A percentile compares a stretch with the other conserved stretches of the same genome.
These are phyloP conservation scores for Parotia lawesii DNA, from an alignment of 2,113 vertebrate species.

Conservation along the genomic window DNA sequence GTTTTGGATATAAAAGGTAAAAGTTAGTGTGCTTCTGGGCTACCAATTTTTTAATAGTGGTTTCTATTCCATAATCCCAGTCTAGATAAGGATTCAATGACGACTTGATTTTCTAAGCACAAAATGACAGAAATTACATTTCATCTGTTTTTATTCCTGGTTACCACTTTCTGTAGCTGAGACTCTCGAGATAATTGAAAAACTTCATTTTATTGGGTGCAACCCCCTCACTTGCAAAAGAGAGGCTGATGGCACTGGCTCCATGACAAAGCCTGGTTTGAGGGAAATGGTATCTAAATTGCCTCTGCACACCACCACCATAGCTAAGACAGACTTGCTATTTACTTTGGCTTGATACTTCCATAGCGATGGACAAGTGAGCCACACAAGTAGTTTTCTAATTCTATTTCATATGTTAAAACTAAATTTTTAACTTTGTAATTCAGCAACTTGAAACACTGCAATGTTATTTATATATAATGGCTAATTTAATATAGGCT, in stretches of 20 bases:
- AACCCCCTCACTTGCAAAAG: not conserved
- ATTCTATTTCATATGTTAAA: not conserved
- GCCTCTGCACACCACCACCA: not conserved
- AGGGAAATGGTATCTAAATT: not conserved
- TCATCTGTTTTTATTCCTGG: not conserved
- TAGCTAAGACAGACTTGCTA: not conserved
- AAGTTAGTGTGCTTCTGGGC: not conserved
- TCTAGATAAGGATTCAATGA: not conserved
- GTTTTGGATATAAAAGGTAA: not conserved
- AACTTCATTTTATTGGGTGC: not conserved
- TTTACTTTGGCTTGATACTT: not conserved
- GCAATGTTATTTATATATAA: not conserved
- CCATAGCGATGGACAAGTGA: not conserved
- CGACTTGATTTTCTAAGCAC: not conserved
- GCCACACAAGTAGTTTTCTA: not conserved
- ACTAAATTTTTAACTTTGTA: not conserved
- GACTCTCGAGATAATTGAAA: not conserved
- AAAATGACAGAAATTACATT: not conserved
- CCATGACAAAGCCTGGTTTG: not conserved
- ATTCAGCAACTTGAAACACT: not conserved
- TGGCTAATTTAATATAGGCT: not conserved
- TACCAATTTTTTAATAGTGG: not conserved
- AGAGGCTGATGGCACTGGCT: not conserved
- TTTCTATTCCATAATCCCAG: not conserved
- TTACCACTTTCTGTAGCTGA: not conserved